Evolutionary conservation across 2,888 invertebrate species (phyloP).

Genomic region (Rhagium mordax): DNA sequence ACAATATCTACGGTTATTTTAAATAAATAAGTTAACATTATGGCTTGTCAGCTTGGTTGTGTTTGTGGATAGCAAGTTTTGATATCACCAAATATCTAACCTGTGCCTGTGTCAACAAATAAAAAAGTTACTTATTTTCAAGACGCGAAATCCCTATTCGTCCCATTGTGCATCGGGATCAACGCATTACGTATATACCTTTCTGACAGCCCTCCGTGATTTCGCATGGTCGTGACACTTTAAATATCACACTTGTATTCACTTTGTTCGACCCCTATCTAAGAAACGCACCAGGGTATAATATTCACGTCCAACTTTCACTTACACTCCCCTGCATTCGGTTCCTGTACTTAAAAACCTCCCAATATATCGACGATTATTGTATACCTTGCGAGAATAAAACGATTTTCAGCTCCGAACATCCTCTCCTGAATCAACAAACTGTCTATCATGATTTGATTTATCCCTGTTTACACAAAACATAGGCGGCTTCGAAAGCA

Average conservation of each 20-base stretch:
- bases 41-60: too few relatives aligned
- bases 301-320: neutral
- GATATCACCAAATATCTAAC: too few relatives aligned
- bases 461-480: slow-evolving; percentile 51
- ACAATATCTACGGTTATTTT: too few relatives aligned
- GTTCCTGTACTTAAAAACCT: slow-evolving; percentile 16
- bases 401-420: slow-evolving; percentile 33
- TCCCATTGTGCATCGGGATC: neutral
- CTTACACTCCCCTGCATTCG: neutral
- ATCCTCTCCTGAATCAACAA: slow-evolving; percentile 49
- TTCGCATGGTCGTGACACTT: neutral
- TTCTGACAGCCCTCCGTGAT: neutral
- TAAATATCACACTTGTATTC: neutral
- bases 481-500: slow-evolving; percentile 42
- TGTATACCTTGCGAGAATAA: slow-evolving; percentile 15
- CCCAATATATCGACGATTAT: slow-evolving; percentile 6
- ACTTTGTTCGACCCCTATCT: neutral
- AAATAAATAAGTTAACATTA: too few relatives aligned
- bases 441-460: slow-evolving; percentile 52
- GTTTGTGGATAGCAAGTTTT: too few relatives aligned
- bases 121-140: too few relatives aligned
- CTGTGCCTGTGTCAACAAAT: too few relatives aligned
- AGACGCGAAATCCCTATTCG: neutral
- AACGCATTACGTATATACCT: neutral
- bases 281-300: neutral